Base-by-base conservation (phyloP, 1,140 invertebrate species). In the Drosophila auraria region DNA sequence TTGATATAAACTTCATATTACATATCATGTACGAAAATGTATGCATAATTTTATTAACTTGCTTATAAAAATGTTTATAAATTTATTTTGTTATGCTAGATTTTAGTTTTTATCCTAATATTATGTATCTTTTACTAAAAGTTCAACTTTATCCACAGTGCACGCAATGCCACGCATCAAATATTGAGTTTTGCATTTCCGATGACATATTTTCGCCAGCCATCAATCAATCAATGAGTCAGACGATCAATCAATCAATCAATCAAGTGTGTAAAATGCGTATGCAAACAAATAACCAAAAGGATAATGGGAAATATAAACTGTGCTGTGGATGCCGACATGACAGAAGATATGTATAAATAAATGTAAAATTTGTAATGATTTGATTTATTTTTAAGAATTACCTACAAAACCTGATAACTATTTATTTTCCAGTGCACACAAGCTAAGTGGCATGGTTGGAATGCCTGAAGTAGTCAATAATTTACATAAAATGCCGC, bases 191-290 rank as follows among this genome's bases (percentile, higher is more conserved):
- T 73, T 73, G 68, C 70, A 73, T 72, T 73, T 60, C 30, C 56
- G 23, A 38, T 73, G 68, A 44, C 47, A 73, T 73, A 60, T 73
- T 74, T 68, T 74, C 47, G 68, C 23, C 54, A 61, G 23, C 30
- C 47, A 73, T 53, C 69, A 27, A 73, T 73, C 70, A 73, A 71
- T 71, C 68, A 60, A 51, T 44, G 63, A 65, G 17, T 45, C 36
- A 65, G 20, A 47, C 36, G 12, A 59, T 71, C 69, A 62, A 56
- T 47, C 72, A 56, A 56, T 47, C 72, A 56, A 75, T 64, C 71
- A 75, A 57, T 49, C 51, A 47, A 54, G 3, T 59, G 47, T 38
- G 17, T 45, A 6, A 58, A 76, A 40, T 51, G 30, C 27, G 38
- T 40, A 75, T 30, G 72, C 59, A 75, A 50, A 49, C 49, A 40